A percentile compares a stretch with the other conserved stretches of the same genome.
Conservation (phyloP, 2,113 vertebrate genomes). For the Pseudorectes ferrugineus region DNA sequence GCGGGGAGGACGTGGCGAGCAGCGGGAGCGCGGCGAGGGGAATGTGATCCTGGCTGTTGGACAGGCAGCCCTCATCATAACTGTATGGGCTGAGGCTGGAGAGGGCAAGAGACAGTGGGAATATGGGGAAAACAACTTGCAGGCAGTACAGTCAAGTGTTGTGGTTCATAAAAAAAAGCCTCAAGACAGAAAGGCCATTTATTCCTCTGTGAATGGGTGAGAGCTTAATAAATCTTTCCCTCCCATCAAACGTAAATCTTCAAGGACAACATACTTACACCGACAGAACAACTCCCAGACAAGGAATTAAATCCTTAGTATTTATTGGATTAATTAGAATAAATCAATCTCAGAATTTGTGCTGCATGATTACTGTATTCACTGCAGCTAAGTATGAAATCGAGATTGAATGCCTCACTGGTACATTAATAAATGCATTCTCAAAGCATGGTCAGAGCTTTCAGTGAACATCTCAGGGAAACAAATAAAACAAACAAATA, state of each 20-base stretch:
- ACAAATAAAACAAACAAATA: neutral
- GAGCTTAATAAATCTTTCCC: conserved; percentile 39
- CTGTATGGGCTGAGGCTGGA: conserved; percentile 93
- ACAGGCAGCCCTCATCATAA: conserved; percentile 91
- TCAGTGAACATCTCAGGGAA: neutral
- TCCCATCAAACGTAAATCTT: conserved; percentile 40
- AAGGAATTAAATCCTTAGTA: conserved; percentile 43
- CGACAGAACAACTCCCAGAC: conserved; percentile 28
- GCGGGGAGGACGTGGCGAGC: conserved; percentile 90
- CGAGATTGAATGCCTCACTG: neutral
- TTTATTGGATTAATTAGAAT: conserved; percentile 63
- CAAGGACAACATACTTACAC: conserved; percentile 32
- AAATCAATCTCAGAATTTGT: conserved; percentile 42
- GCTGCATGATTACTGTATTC: conserved; percentile 17
- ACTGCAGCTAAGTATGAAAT: conserved; percentile 48
- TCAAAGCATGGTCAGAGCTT: neutral
- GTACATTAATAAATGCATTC: neutral
- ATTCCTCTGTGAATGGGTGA: neutral
- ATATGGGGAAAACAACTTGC: neutral
- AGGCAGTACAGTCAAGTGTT: neutral
- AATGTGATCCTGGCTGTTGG: conserved; percentile 97
- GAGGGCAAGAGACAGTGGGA: neutral
- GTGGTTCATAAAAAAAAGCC: neutral
- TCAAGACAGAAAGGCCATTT: neutral
- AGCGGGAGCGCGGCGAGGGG: conserved; percentile 93